These are phyloP conservation scores for Colaptes auratus DNA, from an alignment of 2,113 vertebrate genomes.

Conservation along the genomic window DNA sequence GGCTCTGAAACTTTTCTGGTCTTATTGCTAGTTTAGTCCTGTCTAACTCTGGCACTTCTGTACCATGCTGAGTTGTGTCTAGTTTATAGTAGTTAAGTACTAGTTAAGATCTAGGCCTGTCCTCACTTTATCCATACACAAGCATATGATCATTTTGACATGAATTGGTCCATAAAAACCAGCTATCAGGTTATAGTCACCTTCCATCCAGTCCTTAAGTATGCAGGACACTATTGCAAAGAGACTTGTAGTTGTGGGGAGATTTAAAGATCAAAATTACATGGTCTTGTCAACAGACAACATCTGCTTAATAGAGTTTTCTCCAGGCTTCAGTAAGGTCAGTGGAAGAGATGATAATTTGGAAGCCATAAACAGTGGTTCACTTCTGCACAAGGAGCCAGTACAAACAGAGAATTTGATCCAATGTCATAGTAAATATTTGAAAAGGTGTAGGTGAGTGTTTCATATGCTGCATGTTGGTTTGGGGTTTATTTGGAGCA, in stretches of 20 bases:
- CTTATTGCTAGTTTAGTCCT: not conserved
- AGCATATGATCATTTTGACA: not conserved
- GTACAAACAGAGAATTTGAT: not conserved
- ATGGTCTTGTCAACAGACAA: not conserved
- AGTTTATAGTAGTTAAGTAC: not conserved
- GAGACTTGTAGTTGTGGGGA: not conserved
- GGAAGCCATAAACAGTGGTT: not conserved
- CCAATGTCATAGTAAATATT: not conserved
- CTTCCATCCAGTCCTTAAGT: not conserved
- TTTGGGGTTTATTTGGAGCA: not conserved
- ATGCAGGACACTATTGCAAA: not conserved
- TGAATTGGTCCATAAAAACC: not conserved
- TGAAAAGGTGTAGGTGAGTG: not conserved
- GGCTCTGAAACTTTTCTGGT: not conserved
- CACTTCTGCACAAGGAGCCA: not conserved
- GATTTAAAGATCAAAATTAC: not conserved
- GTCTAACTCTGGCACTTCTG: not conserved
- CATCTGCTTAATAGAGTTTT: not conserved
- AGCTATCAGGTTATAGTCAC: not conserved
- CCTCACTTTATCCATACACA: not conserved
- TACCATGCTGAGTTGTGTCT: not conserved
- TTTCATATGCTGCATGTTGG: not conserved
- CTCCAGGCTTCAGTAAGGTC: not conserved
- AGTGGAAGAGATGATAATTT: not conserved
- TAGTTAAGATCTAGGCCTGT: not conserved